phyloP scores from a whole-genome alignment of 2,113 vertebrate genomes.

The Ascaphus truei region DNA sequence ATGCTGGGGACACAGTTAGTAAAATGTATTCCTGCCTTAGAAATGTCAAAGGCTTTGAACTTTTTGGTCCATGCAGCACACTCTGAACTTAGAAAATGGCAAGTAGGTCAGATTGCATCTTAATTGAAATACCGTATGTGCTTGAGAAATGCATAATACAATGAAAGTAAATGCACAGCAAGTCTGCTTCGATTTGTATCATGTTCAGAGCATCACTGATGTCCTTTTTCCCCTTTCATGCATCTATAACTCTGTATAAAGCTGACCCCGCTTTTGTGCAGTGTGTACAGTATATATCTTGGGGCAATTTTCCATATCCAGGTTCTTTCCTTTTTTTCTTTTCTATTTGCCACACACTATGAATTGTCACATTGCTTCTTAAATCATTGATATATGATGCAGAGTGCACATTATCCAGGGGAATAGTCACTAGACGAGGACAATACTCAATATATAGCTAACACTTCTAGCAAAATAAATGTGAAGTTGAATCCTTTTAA shows the following conservation, averaged over 20 bases:
- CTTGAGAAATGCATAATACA: constrained; percentile 24
- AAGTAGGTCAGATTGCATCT: constrained; percentile 20
- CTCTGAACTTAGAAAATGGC: not conserved
- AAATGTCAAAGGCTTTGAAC: not conserved
- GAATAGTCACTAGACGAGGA: no score
- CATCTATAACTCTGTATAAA: constrained; percentile 11
- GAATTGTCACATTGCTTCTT: not conserved
- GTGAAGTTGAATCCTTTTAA: no score
- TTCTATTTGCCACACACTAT: not conserved
- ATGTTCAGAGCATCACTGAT: not conserved
- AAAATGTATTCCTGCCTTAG: not conserved
- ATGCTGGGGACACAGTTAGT: no score
- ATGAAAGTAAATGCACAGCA: constrained; percentile 7
- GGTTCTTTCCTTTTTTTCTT: not conserved
- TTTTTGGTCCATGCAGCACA: not conserved
- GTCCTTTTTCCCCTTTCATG: not conserved
- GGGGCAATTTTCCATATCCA: constrained; percentile 8
- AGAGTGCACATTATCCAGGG: not conserved
- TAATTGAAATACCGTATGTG: constrained; percentile 2
- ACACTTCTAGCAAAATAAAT: no score
- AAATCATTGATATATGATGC: not conserved
- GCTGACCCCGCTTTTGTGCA: constrained; percentile 18
- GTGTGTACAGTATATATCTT: not conserved
- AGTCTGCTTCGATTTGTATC: not conserved
- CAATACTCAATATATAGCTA: no score